These are phyloP conservation scores for Nemurella pictetii DNA, from an alignment of 2,888 invertebrate genomes.

Conservation along the genomic window DNA sequence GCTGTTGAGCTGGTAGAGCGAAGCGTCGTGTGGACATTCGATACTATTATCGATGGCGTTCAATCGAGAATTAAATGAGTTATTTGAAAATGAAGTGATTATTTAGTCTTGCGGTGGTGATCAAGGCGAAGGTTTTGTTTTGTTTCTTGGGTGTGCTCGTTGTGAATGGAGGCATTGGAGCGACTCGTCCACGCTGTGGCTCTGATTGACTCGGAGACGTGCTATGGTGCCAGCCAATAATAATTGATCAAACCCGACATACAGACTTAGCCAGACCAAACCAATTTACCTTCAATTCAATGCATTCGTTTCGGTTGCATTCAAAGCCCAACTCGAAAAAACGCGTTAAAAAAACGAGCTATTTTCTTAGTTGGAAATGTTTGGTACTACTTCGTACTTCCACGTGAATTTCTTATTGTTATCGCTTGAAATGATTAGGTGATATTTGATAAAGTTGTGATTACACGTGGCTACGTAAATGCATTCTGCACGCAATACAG, in stretches of 20 bases:
- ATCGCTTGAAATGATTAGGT: not conserved
- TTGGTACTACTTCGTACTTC: not conserved
- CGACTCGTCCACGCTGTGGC: not conserved
- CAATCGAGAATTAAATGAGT: not conserved
- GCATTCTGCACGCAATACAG: not conserved
- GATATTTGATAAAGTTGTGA: not conserved
- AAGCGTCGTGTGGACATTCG: not conserved
- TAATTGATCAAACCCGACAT: constrained; percentile 27
- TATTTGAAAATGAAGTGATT: constrained; percentile 23
- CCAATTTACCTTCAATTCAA: constrained; percentile 27
- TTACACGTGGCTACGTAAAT: not conserved
- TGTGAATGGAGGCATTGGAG: constrained; percentile 19
- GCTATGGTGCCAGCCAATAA: constrained; percentile 16
- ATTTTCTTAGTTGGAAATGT: not conserved
- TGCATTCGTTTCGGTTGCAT: constrained; percentile 15
- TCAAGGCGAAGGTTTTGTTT: not conserved
- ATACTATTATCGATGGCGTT: not conserved
- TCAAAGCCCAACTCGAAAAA: constrained; percentile 21
- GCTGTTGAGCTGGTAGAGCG: too few relatives aligned
- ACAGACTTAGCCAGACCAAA: constrained; percentile 12
- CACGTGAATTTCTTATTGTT: not conserved
- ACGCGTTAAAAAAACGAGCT: not conserved
- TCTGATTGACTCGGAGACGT: constrained; percentile 21
- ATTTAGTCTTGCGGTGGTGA: constrained; percentile 7
- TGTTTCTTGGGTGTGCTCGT: constrained; percentile 12